Percentiles rank a stretch among this genome's conserved stretches.
Evolutionary conservation across 2,888 invertebrate species (phyloP).

Genomic region (Rhopalosiphum nymphaeae): DNA sequence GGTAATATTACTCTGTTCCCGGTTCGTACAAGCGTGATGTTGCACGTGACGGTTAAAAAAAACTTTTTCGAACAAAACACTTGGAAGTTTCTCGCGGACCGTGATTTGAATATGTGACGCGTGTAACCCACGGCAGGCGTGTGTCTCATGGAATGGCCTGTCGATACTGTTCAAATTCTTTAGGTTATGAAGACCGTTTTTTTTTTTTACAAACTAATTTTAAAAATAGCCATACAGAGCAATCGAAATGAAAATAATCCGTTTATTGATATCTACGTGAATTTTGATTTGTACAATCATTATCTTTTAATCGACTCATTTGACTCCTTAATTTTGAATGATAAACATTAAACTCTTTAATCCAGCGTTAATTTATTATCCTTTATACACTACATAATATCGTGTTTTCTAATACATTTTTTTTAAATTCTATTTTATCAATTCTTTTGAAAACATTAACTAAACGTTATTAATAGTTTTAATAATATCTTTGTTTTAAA

Average conservation of each 20-base stretch:
- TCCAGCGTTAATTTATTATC: neutral
- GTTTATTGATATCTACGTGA: neutral
- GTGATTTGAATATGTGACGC: neutral
- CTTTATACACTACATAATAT: neutral
- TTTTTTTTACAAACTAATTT: neutral
- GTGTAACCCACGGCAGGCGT: neutral
- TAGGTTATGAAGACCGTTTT: neutral
- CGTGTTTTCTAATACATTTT: neutral
- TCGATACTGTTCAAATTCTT: neutral
- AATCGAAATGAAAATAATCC: neutral
- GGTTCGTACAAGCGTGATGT: neutral
- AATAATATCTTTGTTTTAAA: neutral
- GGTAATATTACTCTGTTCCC: neutral
- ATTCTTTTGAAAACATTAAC: neutral
- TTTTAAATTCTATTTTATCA: neutral
- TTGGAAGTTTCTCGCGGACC: neutral
- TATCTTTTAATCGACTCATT: neutral
- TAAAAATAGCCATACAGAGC: slow-evolving; percentile 1
- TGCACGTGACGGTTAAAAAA: neutral
- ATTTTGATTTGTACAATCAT: neutral
- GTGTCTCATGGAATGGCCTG: neutral
- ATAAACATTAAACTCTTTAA: neutral
- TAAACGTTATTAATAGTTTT: neutral
- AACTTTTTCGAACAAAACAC: neutral
- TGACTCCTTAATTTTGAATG: neutral